Conservation (phyloP, 2,113 vertebrate species). For the Pedetes capensis region DNA sequence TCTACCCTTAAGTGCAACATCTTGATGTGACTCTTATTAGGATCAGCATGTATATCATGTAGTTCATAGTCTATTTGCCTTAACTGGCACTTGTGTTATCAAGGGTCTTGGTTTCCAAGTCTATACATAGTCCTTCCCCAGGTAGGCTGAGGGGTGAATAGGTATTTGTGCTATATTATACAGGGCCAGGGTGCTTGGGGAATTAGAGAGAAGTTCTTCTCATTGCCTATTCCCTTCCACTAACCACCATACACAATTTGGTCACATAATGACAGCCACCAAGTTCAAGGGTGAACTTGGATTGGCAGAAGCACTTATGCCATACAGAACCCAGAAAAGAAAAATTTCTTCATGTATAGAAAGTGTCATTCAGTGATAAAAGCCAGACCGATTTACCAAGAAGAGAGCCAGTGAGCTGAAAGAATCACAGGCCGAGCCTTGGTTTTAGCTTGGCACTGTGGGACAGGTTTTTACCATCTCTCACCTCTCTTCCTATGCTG, state of each 20-base stretch:
- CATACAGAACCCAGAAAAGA: neutral
- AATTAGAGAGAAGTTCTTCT: conserved; percentile 86
- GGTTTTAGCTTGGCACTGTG: too few relatives aligned
- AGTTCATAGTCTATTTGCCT: neutral
- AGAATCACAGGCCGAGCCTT: neutral
- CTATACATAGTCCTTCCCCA: neutral
- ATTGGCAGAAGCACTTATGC: neutral
- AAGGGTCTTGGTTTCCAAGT: neutral
- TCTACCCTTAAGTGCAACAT: neutral
- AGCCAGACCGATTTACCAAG: neutral
- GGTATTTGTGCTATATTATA: conserved; percentile 63
- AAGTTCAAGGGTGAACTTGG: neutral
- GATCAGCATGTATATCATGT: neutral
- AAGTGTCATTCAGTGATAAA: neutral
- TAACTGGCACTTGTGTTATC: neutral
- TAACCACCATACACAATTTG: neutral
- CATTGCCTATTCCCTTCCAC: neutral
- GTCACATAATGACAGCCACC: neutral
- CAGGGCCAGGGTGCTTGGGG: conserved; percentile 88
- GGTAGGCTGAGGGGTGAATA: neutral
- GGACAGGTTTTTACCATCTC: neutral
- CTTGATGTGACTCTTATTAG: neutral
- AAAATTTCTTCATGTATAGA: neutral
- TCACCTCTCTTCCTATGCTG: neutral
- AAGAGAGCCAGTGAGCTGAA: neutral